Evolutionary conservation across 1,140 invertebrate species (phyloP), one percentile per base, ranked within the genome.

Genomic region (Pogonognathellus flavescens): DNA sequence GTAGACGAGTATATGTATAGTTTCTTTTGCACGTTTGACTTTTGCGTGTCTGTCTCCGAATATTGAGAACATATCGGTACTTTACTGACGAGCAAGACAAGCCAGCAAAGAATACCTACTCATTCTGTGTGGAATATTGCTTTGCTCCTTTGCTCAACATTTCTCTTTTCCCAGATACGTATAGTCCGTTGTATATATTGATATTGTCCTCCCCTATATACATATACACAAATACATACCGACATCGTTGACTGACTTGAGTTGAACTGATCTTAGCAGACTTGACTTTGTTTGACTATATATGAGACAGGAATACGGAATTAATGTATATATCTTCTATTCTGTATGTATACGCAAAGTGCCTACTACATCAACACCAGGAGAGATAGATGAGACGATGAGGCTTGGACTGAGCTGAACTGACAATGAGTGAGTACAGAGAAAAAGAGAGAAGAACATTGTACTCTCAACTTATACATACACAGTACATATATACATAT

Each of bases 11-110:
- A n/a, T 76, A 76, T 76, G 52, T 60, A 83, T 60, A 57, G 55
- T 60, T 66, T 66, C 57, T 80, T 62, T 80, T 80, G 60, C 80
- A 86, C 83, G 85, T 80, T 84, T 84, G 85, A 86, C 82, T 86
- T 86, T 86, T 85, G 57, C 62, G 80, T 66, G 57, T 60, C 83
- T 52, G 18, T 55, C 49, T 49, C 53, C 66, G 62, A 86, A 83
- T 86, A 83, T 86, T 83, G 81, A 83, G 81, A 66, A 70, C 70
- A 22, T 80, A n/a, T 59, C 50, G 9, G 16, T 57, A 57, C 11
- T 13, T 57, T 57, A 57, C 53, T 57, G 53, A 41, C 31, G 31
- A 41, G 31, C 11, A 14, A 31, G 8, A 66, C 20, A 20, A 11
- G 1, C 3, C 20, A 62, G 22, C 4, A n/a, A 7, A 22, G 18